Conservation (phyloP, 2,888 invertebrate species). For the Xestia sexstrigata region DNA sequence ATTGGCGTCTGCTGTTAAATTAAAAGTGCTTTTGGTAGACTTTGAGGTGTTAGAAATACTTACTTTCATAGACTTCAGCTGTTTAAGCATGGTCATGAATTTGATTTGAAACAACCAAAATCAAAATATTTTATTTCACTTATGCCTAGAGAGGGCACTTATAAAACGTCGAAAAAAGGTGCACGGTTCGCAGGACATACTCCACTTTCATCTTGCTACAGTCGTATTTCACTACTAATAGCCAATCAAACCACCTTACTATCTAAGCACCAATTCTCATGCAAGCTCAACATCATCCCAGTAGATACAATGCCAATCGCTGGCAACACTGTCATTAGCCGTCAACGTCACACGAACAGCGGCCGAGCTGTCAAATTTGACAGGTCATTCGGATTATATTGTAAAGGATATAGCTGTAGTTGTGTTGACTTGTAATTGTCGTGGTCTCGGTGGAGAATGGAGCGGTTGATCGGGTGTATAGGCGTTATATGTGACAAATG, state of each 20-base stretch:
- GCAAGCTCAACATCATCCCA: constrained; percentile 2
- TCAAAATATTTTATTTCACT: too few relatives aligned
- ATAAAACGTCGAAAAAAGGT: too few relatives aligned
- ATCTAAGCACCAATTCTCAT: background rate
- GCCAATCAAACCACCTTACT: background rate
- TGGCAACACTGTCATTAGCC: constrained; percentile 23
- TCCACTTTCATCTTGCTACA: background rate
- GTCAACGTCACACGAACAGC: constrained; percentile 35
- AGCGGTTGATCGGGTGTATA: background rate
- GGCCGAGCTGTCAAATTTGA: constrained; percentile 38
- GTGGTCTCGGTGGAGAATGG: constrained; percentile 6
- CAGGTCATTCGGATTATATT: constrained; percentile 32
- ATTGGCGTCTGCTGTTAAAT: background rate
- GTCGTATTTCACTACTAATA: background rate
- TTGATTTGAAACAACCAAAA: background rate
- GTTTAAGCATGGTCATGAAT: background rate
- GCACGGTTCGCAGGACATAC: background rate
- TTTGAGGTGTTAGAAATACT: background rate
- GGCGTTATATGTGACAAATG: background rate
- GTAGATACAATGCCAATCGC: constrained; percentile 15
- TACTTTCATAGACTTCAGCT: background rate
- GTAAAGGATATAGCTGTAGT: constrained; percentile 3
- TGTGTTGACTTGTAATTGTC: constrained; percentile 17
- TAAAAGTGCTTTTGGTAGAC: background rate
- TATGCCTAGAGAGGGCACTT: too few relatives aligned